phyloP scores from a whole-genome alignment of 2,113 vertebrate species.

The Microcebus griseorufus region DNA sequence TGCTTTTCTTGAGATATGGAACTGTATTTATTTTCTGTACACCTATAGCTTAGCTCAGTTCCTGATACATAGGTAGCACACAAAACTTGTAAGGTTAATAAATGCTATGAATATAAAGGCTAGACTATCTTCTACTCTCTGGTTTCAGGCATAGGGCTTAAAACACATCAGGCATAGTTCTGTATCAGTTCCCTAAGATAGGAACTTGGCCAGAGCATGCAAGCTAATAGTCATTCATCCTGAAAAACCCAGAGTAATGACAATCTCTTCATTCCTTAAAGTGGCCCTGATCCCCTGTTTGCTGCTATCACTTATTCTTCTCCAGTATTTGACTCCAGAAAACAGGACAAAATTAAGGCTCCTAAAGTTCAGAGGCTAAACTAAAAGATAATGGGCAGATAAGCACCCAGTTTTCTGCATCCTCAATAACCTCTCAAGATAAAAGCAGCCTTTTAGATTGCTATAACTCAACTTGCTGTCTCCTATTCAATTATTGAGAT shows the following conservation, averaged over 20 bases:
- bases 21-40: neutral
- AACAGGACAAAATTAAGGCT: neutral
- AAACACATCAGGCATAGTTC: neutral
- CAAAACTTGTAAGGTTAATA: neutral
- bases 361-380: neutral
- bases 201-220: neutral
- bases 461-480: neutral
- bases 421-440: neutral
- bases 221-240: neutral
- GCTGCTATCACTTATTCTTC: neutral
- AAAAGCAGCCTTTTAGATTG: constrained; percentile 7
- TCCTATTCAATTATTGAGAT: constrained; percentile 44
- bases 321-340: neutral
- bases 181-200: neutral
- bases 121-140: neutral
- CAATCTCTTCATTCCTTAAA: neutral
- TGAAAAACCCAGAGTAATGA: neutral
- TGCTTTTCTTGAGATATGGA: neutral
- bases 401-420: neutral
- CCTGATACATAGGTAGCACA: neutral
- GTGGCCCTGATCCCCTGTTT: neutral
- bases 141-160: neutral
- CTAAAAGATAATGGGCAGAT: neutral
- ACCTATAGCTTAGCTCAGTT: neutral
- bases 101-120: neutral